phyloP scores from a whole-genome alignment of 1,140 invertebrate species.

The Octopus bimaculoides region DNA sequence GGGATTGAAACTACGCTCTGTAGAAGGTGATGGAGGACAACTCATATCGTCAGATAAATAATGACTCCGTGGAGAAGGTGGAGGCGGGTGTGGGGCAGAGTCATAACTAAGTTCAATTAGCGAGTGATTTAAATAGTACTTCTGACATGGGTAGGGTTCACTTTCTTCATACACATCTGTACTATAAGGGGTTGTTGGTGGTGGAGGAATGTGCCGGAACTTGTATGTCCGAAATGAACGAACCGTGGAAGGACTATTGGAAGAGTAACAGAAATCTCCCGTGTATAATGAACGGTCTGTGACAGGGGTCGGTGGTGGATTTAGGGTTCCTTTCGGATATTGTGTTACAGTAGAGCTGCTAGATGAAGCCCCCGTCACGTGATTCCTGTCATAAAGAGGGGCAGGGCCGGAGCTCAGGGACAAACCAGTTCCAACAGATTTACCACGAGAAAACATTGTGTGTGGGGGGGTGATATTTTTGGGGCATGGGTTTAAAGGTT shows the following conservation, averaged over 20 bases:
- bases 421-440: conserved; percentile 37
- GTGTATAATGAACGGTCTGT: conserved; percentile 61
- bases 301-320: conserved; percentile 86
- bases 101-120: conserved; percentile 64
- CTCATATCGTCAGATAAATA: conserved; percentile 67
- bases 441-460: conserved; percentile 36
- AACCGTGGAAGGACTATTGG: conserved; percentile 49
- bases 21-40: conserved; percentile 77
- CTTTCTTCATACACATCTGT: conserved; percentile 88
- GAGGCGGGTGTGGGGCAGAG: conserved; percentile 72
- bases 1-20: conserved; percentile 67
- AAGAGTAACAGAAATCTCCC: conserved; percentile 44
- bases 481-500: conserved; percentile 38
- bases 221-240: conserved; percentile 67
- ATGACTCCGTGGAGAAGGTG: conserved; percentile 72
- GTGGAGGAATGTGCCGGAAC: conserved; percentile 76
- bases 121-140: conserved; percentile 42
- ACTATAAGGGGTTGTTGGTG: conserved; percentile 90
- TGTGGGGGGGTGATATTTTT: conserved; percentile 28
- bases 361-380: conserved; percentile 76
- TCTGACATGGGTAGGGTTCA: conserved; percentile 49
- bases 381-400: conserved; percentile 69
- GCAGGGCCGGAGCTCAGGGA: conserved; percentile 38
- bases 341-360: conserved; percentile 65
- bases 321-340: conserved; percentile 79